Conservation (phyloP, 1,140 invertebrate genomes). For the Calephelis virginiensis region DNA sequence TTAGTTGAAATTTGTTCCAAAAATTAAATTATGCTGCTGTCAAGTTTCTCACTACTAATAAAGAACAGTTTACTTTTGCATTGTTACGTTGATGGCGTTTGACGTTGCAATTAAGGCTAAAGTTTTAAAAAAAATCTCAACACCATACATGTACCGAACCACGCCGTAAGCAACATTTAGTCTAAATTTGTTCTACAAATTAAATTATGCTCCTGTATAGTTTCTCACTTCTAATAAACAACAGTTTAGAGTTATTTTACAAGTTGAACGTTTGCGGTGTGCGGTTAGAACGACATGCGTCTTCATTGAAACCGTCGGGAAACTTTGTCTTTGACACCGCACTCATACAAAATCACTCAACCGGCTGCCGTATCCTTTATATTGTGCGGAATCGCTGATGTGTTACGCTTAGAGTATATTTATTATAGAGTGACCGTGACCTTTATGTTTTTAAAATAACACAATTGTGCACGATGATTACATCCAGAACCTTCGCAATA, state of each 20-base stretch:
- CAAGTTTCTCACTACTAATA: too few relatives aligned
- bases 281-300: conserved; percentile 6
- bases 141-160: too few relatives aligned
- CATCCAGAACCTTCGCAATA: too few relatives aligned
- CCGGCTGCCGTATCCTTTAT: conserved; percentile 16
- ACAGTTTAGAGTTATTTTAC: conserved; percentile 12
- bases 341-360: conserved; percentile 17
- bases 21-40: too few relatives aligned
- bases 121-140: too few relatives aligned
- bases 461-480: neutral
- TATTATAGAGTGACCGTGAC: neutral
- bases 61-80: conserved; percentile 9
- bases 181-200: too few relatives aligned
- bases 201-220: too few relatives aligned
- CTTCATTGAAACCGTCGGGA: conserved; percentile 5
- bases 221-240: neutral
- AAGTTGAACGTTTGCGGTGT: conserved; percentile 6
- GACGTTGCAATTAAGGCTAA: too few relatives aligned
- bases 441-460: neutral
- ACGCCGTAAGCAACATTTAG: too few relatives aligned
- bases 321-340: conserved; percentile 16
- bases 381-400: conserved; percentile 12
- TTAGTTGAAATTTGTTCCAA: too few relatives aligned
- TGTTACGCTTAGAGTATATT: neutral
- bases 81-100: too few relatives aligned